Conservation (phyloP, 2,797 vertebrate species). For the Myotis vivesi region DNA sequence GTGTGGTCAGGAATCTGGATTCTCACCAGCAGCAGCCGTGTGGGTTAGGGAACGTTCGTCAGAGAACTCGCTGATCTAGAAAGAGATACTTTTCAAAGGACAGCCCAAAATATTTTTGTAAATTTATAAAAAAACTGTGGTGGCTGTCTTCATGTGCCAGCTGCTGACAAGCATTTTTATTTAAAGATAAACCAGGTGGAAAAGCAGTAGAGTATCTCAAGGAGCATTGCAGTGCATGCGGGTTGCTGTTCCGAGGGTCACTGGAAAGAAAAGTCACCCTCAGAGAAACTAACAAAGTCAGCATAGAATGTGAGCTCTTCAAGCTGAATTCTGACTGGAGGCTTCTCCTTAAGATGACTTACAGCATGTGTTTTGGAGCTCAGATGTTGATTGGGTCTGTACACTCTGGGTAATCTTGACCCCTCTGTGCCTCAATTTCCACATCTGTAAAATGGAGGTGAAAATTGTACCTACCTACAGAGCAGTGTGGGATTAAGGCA, state of each 20-base stretch:
- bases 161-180: constrained; percentile 77
- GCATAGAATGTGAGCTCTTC: neutral
- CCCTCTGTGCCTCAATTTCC: neutral
- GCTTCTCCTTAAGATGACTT: neutral
- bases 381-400: neutral
- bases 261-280: neutral
- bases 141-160: constrained; percentile 72
- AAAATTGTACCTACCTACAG: neutral
- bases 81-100: constrained; percentile 77
- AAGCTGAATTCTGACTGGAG: neutral
- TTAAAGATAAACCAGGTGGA: constrained; percentile 57
- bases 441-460: neutral
- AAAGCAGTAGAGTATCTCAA: neutral
- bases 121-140: constrained; percentile 76
- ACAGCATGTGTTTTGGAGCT: no score
- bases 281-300: neutral
- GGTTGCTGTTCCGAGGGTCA: neutral
- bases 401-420: neutral
- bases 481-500: neutral
- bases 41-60: constrained; percentile 73
- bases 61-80: constrained; percentile 80
- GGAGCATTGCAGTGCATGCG: neutral
- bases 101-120: constrained; percentile 73
- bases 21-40: constrained; percentile 59
- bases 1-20: constrained; percentile 67